phyloP scores from a whole-genome alignment of 1,140 invertebrate genomes.

The Pseudomyrmex concolor region DNA sequence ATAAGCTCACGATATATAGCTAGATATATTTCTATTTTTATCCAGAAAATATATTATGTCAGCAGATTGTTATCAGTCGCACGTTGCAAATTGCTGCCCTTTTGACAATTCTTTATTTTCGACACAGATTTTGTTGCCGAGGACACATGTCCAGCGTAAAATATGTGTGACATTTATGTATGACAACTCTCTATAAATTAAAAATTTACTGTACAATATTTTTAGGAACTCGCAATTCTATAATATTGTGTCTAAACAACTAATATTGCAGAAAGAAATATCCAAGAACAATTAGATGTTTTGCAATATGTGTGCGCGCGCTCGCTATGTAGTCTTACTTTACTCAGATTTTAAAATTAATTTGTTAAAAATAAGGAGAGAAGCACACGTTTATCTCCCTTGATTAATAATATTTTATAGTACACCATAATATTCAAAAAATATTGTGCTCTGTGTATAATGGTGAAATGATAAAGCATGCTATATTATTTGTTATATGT shows the following conservation, averaged over 20 bases:
- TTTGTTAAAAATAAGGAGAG: conserved; percentile 32
- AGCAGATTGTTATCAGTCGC: too few relatives aligned
- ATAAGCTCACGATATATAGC: neutral
- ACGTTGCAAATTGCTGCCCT: too few relatives aligned
- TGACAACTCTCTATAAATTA: conserved; percentile 47
- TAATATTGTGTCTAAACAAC: conserved; percentile 44
- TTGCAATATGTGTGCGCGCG: neutral
- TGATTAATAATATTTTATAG: conserved; percentile 29
- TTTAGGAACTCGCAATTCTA: conserved; percentile 73
- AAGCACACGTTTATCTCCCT: conserved; percentile 7
- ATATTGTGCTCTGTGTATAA: conserved; percentile 56
- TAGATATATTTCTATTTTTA: conserved; percentile 13
- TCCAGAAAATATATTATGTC: too few relatives aligned
- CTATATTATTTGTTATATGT: conserved; percentile 18
- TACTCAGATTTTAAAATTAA: conserved; percentile 24
- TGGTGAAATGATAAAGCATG: conserved; percentile 19
- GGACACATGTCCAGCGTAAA: neutral
- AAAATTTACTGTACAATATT: conserved; percentile 68
- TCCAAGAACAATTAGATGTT: conserved; percentile 19
- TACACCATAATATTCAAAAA: conserved; percentile 26
- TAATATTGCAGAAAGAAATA: conserved; percentile 25
- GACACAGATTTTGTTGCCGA: too few relatives aligned
- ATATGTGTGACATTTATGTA: conserved; percentile 21
- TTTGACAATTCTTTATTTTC: too few relatives aligned
- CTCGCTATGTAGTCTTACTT: too few relatives aligned